Conservation (phyloP, 1,140 invertebrate species). For the Monochamus saltuarius region DNA sequence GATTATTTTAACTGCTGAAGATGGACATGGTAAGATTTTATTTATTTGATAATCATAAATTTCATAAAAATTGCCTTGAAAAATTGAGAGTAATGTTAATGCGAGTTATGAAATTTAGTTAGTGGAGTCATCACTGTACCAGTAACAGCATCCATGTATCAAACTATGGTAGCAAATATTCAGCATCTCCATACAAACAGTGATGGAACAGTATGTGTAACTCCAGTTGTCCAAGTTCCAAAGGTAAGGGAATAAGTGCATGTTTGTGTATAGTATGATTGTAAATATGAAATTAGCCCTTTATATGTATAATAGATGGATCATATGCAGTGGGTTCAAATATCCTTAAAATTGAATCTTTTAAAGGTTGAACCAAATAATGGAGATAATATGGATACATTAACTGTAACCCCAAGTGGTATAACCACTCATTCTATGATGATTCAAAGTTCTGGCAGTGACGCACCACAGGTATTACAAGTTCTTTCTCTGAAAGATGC, state of each 20-base stretch:
- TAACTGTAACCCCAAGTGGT: constrained; percentile 65
- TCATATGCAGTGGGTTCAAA: too few species aligned
- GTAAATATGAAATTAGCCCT: constrained; percentile 18
- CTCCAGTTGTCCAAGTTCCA: constrained; percentile 78
- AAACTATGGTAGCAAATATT: constrained; percentile 92
- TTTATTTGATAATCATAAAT: neutral
- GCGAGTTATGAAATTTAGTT: constrained; percentile 64
- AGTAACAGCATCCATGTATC: constrained; percentile 93
- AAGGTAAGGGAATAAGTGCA: constrained; percentile 50
- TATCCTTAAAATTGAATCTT: neutral
- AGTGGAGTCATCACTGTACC: constrained; percentile 95
- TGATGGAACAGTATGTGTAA: constrained; percentile 77
- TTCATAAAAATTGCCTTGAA: neutral
- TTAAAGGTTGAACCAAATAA: constrained; percentile 66
- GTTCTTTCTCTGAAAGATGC: constrained; percentile 81
- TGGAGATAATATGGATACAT: constrained; percentile 65
- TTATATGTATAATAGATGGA: too few species aligned
- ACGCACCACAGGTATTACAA: constrained; percentile 75
- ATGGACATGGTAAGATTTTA: constrained; percentile 73
- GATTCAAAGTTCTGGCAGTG: constrained; percentile 68
- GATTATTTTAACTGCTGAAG: constrained; percentile 92
- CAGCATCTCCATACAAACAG: constrained; percentile 74
- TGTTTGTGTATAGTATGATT: neutral
- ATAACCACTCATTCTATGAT: constrained; percentile 74
- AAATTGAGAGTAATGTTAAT: neutral